phyloP scores from a whole-genome alignment of 2,113 vertebrate genomes.

The Hippoglossus stenolepis region DNA sequence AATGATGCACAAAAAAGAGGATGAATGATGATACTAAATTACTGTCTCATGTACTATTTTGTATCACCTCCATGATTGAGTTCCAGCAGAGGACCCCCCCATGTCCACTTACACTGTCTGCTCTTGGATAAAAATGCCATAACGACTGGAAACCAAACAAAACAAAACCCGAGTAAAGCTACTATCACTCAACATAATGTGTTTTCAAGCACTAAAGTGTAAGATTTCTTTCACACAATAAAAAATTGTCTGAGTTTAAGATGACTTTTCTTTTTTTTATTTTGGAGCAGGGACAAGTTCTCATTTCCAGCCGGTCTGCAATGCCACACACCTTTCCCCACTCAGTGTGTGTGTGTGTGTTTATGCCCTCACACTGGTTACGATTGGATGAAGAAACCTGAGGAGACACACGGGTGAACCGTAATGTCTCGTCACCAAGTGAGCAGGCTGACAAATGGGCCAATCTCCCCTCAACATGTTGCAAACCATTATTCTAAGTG shows the following conservation, averaged over 20 bases:
- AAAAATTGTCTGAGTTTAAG: background rate
- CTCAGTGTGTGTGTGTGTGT: constrained; percentile 4
- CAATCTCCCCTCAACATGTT: constrained; percentile 7
- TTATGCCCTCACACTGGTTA: background rate
- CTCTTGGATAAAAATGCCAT: too few species aligned
- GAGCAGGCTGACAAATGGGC: constrained; percentile 4
- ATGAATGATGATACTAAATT: background rate
- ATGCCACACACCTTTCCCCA: constrained; percentile 13
- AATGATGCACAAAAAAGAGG: background rate
- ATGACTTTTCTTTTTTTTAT: too few species aligned
- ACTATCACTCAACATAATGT: background rate
- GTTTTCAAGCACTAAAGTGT: background rate
- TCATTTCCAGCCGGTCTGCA: constrained; percentile 7
- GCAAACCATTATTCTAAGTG: background rate
- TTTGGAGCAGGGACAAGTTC: background rate
- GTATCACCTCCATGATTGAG: too few species aligned
- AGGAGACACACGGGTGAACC: background rate
- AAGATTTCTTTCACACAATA: too few species aligned
- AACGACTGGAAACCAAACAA: background rate
- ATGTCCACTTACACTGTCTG: too few species aligned
- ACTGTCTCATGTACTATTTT: background rate
- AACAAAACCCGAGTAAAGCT: background rate
- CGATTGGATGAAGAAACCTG: constrained; percentile 14
- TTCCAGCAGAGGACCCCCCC: too few species aligned
- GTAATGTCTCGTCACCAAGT: background rate